phyloP scores from a whole-genome alignment of 2,888 invertebrate genomes.

The Bugulina stolonifera region DNA sequence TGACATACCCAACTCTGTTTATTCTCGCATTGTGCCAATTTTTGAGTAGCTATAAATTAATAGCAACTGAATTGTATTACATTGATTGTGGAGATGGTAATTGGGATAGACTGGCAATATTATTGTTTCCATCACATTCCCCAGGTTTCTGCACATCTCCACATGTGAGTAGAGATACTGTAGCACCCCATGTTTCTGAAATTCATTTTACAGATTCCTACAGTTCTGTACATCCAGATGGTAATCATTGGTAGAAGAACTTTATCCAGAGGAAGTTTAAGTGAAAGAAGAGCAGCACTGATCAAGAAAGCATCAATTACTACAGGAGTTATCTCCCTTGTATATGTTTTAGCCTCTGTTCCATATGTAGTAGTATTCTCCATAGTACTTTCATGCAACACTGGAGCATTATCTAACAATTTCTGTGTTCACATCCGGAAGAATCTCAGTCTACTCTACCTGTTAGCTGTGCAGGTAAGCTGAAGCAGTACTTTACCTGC shows the following conservation, averaged over 20 bases:
- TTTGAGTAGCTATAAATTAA: too few species aligned
- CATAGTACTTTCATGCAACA: neutral
- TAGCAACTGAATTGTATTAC: too few species aligned
- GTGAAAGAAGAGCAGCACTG: neutral
- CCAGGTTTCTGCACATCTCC: too few species aligned
- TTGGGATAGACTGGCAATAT: too few species aligned
- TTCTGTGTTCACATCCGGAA: neutral
- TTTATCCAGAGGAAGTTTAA: neutral
- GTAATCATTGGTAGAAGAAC: neutral
- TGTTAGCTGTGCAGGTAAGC: neutral
- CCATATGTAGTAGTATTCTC: neutral
- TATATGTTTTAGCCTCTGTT: neutral
- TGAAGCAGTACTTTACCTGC: too few species aligned
- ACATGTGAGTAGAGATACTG: too few species aligned
- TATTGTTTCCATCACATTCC: too few species aligned
- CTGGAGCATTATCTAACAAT: neutral
- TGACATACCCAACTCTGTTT: too few species aligned
- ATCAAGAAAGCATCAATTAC: neutral
- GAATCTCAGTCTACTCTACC: neutral
- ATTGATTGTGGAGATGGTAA: too few species aligned
- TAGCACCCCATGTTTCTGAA: neutral
- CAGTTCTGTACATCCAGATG: neutral
- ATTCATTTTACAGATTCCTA: neutral
- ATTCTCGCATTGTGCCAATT: too few species aligned
- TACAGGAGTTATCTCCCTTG: neutral